phyloP scores from a whole-genome alignment of 1,140 invertebrate species.

The Branchinecta lindahli region DNA sequence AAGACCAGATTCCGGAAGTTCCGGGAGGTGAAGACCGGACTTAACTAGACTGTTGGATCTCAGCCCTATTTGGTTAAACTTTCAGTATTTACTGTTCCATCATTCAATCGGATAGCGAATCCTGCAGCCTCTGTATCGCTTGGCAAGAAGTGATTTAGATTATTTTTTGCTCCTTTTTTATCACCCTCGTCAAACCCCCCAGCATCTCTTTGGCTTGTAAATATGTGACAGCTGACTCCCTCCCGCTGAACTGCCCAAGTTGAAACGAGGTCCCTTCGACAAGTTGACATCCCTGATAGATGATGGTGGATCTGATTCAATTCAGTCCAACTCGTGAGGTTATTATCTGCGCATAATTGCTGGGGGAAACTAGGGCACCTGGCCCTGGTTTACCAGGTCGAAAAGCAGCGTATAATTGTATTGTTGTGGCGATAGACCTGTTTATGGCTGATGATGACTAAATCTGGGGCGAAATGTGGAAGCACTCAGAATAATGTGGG shows the following conservation, averaged over 20 bases:
- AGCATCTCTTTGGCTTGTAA: background rate
- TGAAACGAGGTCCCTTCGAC: background rate
- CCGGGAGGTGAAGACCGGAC: too few relatives aligned
- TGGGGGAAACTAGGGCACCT: slow-evolving; percentile 9
- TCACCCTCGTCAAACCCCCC: too few relatives aligned
- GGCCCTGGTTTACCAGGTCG: background rate
- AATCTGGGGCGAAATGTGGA: too few relatives aligned
- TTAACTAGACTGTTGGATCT: too few relatives aligned
- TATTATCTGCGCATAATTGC: background rate
- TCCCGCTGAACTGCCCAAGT: background rate
- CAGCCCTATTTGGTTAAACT: too few relatives aligned
- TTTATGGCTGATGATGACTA: background rate
- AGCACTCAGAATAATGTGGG: too few relatives aligned
- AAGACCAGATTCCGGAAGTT: too few relatives aligned
- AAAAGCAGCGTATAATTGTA: background rate
- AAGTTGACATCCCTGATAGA: background rate
- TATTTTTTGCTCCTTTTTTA: too few relatives aligned
- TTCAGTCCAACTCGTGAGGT: background rate
- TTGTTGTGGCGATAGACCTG: background rate
- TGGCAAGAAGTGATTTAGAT: too few relatives aligned
- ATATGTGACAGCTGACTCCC: background rate
- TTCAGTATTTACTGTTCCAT: too few relatives aligned
- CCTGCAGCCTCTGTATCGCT: too few relatives aligned
- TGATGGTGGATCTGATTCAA: slow-evolving; percentile 6
- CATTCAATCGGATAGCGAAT: too few relatives aligned